Base-by-base conservation (phyloP, 2,888 invertebrate genomes). In the Stenichneumon culpator region DNA sequence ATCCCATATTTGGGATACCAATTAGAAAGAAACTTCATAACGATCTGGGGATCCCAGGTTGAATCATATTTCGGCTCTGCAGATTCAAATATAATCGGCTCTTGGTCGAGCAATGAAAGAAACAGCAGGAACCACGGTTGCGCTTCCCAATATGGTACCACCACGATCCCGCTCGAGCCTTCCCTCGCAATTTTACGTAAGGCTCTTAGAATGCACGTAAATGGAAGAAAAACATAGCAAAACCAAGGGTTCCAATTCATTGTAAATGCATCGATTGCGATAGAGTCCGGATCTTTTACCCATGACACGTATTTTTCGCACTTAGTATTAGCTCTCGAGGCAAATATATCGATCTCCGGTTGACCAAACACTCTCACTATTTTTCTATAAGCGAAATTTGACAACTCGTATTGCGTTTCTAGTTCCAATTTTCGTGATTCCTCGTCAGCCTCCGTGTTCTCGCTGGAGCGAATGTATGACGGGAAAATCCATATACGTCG, bases 41-140 rank as follows among this genome's bases (percentile, higher is more conserved):
- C 88, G 32, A 84, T 73, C 28, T 69, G 69, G 4, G 87, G 87
- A 52, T 89, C 88, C 89, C 89, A 89, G 28, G 86, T 89, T 3
- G 57, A 69, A 3, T 83, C 73, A 73, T 88, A 89, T 69, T 80
- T 87, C 6, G 87, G 84, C 9, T 11, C 69, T 16, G 86, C 32
- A 0, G 87, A n/a, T 39, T 22, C 32, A 19, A 72, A 57, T 19
- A 72, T 57, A 36, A 72, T 25, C 11, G 16, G 39, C 36, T 72
- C 39, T 9, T 14, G 3, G 1, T 57, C 57, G 19, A 57, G 11
- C 16, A 72, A 22, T 14, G 57, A 54, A 22, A 39, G 19, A 32
- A 32, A 32, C 32, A 32, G 4, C 32, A 6, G 32, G 32, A 32
- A 32, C 32, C 32, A 32, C 1, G 32, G 32, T 6, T 32, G 6